A percentile compares a stretch with the other conserved stretches of the same genome.
Conservation (phyloP, 2,888 invertebrate species). For the Rhogogaster chlorosoma region DNA sequence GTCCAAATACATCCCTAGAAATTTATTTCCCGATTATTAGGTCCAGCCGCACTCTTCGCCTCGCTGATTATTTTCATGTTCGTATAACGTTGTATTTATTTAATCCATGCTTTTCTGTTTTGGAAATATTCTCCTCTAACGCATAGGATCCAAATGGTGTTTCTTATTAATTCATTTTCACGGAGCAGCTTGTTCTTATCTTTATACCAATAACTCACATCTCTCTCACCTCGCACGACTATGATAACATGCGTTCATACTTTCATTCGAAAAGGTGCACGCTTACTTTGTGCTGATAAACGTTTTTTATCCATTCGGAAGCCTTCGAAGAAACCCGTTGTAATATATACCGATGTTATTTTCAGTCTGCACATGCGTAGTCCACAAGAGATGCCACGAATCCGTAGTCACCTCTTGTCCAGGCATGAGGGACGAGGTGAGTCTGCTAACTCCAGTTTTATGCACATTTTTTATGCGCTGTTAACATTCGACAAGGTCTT, state of each 20-base stretch:
- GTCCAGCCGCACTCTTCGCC: conserved; percentile 21
- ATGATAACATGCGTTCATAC: not conserved
- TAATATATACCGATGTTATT: conserved; percentile 60
- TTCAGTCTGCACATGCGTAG: conserved; percentile 98
- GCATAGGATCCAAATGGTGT: not conserved
- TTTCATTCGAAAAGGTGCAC: not conserved
- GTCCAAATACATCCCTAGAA: not conserved
- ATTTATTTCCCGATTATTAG: not conserved
- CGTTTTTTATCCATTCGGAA: not conserved
- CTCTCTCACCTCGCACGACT: not conserved
- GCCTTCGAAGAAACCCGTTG: not conserved
- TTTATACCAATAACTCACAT: not conserved
- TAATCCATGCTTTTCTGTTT: not conserved
- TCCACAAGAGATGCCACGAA: conserved; percentile 99
- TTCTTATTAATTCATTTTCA: not conserved
- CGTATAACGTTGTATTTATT: not conserved
- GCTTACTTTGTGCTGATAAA: not conserved
- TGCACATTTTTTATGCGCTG: not conserved
- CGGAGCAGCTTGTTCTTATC: not conserved
- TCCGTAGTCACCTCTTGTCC: conserved; percentile 99
- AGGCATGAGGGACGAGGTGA: conserved; percentile 95
- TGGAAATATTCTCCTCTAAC: not conserved
- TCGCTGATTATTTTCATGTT: not conserved
- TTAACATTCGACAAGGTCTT: not conserved
- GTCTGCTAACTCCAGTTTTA: conserved; percentile 5